Base-by-base conservation (phyloP, 2,888 invertebrate genomes). In the Heliconius ethilla region DNA sequence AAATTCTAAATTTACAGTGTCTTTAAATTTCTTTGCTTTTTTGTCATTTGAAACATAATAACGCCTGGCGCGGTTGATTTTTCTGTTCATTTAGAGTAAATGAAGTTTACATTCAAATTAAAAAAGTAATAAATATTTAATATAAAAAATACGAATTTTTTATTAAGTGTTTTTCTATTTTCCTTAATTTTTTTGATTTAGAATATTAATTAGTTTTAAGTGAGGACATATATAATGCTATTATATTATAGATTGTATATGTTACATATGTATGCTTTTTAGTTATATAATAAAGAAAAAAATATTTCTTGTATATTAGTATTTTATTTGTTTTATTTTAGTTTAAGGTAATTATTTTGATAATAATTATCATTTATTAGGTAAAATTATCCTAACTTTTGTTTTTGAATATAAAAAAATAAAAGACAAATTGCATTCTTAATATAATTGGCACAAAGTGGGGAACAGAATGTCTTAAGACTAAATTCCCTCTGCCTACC, bases 1-100 rank as follows among this genome's bases (percentile, higher is more conserved):
- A 67, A 33, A 45, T 76, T 72, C 72, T 76, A 75, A 51, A 73
- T 81, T 77, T 65, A 73, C 78, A 75, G 70, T 37, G 37, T 59
- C 33, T 72, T n/a, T 59, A 15, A n/a, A 59, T 33, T n/a, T 59
- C 33, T 59, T 72, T 33, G n/a, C 25, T 10, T 37, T 59, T 72
- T 72, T 70, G 27, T 51, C 51, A 70, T 70, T 70, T 40, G 1
- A 6, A 59, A 22, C 3, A 59, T n/a, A 72, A 13, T 4, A 25
- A 72, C 72, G 33, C 59, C 72, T 59, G 59, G 72, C 55, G 72
- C 72, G 72, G 33, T 72, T 25, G 33, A 37, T n/a, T n/a, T 15
- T 72, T 72, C 4, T 22, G 13, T 55, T 29, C 5, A 45, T 10
- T 69, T 69, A 9, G 4, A 11, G 22, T 13, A 29, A 55, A 55